Evolutionary conservation across 2,797 vertebrate genomes (phyloP), one percentile per base, ranked within the genome.

Genomic region (Corythornis leucogaster): DNA sequence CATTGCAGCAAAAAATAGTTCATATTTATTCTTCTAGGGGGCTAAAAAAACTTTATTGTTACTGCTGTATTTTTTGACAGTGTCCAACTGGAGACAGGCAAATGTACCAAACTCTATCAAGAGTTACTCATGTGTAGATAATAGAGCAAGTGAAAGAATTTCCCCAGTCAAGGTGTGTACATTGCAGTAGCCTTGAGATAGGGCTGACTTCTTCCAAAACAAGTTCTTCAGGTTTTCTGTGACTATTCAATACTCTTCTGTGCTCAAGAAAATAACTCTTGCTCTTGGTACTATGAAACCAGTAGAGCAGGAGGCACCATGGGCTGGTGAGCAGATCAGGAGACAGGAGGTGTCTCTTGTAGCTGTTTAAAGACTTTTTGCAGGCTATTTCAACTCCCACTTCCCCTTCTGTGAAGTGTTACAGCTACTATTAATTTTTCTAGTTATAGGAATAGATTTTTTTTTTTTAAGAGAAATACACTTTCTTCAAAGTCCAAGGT

Each of bases 211-310:
- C 74, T 89, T 80, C 64, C 75, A 43, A 76, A 95, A 94, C 93
- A 55, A 93, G 95, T 96, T 94, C 42, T 94, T 85, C 96, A 62
- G 88, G 85, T 95, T 95, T 87, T 82, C 42, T 88, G 64, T 53
- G 71, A 82, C 70, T 95, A 79, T 91, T 94, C 91, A 87, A 91
- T 85, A 80, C 33, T 69, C 53, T 81, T 89, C 77, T 91, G 61
- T 78, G 43, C 71, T 93, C 53, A 71, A 84, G 90, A 94, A 90
- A 92, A 84, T 90, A 91, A 64, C 55, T 88, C 86, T 33, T 76
- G 58, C 64, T 89, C 61, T 90, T 21, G 73, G 55, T 84, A 9
- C 50, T 76, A 54, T 51, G 53, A 90, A 92, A 89, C 87, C 90
- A 91, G 86, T 73, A 66, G 26, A 89, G 90, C 92, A 86, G 74